These are phyloP conservation scores for Rhagonycha lutea DNA, from an alignment of 2,888 invertebrate genomes.

Conservation along the genomic window DNA sequence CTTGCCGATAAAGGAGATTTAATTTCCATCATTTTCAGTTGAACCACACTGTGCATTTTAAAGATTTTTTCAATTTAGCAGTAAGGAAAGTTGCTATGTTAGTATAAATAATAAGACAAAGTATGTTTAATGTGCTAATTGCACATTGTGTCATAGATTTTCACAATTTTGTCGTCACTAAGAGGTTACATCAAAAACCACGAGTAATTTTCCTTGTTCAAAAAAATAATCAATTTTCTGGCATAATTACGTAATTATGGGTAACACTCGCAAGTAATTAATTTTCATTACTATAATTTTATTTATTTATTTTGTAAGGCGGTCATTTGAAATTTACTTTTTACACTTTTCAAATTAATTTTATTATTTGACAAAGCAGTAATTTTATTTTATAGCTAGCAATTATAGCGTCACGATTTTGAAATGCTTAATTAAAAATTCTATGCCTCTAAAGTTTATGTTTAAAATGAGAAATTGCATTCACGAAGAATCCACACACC, in stretches of 20 bases:
- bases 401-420: neutral
- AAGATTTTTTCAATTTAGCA: neutral
- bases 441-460: no score
- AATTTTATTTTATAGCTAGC: neutral
- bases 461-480: no score
- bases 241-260: neutral
- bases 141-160: neutral
- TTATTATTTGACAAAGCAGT: neutral
- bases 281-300: neutral
- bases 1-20: no score
- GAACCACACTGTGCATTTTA: neutral
- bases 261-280: neutral
- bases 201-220: neutral
- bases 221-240: neutral
- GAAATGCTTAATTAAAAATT: neutral
- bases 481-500: no score
- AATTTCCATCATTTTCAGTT: neutral
- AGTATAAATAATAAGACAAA: neutral
- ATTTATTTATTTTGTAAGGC: neutral
- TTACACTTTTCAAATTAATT: neutral
- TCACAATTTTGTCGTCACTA: neutral
- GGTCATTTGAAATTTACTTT: neutral
- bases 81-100: neutral
- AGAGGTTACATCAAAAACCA: neutral
- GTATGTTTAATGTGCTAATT: neutral